Evolutionary conservation across 2,113 vertebrate genomes (phyloP).

Genomic region (Muntiacus reevesi): DNA sequence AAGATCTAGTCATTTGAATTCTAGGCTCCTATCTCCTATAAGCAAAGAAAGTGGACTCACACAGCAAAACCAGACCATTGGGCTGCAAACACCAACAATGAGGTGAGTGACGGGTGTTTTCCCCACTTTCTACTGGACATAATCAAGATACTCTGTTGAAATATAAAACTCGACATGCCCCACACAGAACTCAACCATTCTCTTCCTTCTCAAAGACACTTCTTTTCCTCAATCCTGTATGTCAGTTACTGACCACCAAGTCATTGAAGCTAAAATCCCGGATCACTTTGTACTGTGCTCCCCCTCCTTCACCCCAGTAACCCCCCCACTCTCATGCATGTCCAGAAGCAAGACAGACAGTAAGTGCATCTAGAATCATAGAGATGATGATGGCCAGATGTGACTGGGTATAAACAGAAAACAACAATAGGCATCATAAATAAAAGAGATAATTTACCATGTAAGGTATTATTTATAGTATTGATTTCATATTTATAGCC

Average conservation of each 20-base stretch:
- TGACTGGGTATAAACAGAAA: background rate
- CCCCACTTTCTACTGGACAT: background rate
- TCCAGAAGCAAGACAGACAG: background rate
- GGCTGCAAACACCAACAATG: background rate
- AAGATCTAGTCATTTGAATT: background rate
- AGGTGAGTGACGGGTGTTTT: background rate
- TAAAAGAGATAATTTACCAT: background rate
- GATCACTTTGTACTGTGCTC: background rate
- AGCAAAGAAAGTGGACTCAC: background rate
- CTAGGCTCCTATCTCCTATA: background rate
- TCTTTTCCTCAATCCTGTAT: background rate
- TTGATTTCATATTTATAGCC: background rate
- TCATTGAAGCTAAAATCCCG: background rate
- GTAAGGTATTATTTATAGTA: background rate
- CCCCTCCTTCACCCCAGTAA: background rate
- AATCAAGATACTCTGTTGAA: background rate
- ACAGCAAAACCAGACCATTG: background rate
- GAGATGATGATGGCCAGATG: background rate
- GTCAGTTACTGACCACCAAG: background rate
- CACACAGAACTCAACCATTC: background rate
- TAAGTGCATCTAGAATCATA: background rate
- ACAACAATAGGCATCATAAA: background rate
- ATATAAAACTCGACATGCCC: background rate
- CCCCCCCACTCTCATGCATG: too few relatives aligned
- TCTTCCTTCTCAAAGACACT: background rate